Conservation (phyloP, 2,113 vertebrate species). For the Rhynchomys soricoides region DNA sequence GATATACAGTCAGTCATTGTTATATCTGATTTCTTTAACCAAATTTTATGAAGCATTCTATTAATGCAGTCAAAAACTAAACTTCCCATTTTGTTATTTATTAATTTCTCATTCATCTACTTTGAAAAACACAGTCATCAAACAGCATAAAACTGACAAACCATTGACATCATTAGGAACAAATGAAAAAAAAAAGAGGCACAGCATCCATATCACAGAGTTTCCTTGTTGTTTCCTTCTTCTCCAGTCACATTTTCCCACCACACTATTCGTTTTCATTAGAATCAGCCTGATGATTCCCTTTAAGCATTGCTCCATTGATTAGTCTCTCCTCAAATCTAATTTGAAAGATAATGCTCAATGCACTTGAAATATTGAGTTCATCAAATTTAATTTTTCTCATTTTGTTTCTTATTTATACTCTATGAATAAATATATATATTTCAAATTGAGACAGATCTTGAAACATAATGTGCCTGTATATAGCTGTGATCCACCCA, state of each 20-base stretch:
- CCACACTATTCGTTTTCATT: conserved; percentile 7
- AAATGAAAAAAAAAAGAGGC: background rate
- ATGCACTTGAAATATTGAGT: conserved; percentile 78
- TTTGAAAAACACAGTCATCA: background rate
- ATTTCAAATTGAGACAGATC: conserved; percentile 85
- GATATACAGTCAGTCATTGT: background rate
- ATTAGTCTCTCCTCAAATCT: conserved; percentile 47
- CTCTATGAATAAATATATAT: conserved; percentile 34
- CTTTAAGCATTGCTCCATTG: conserved; percentile 55
- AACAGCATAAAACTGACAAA: background rate
- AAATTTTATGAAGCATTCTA: background rate
- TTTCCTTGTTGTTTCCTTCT: background rate
- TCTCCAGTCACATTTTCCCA: background rate
- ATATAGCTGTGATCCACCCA: conserved; percentile 85
- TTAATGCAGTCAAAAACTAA: background rate
- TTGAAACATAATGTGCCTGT: conserved; percentile 87
- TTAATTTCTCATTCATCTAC: background rate
- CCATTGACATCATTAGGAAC: background rate
- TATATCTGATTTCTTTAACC: conserved; percentile 10
- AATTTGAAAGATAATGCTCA: conserved; percentile 70
- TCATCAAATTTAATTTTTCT: conserved; percentile 79
- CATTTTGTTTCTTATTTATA: conserved; percentile 84
- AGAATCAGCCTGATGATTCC: conserved; percentile 11
- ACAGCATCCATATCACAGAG: background rate
- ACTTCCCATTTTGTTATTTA: background rate